Conservation (phyloP, 35 echinoderm and acorn worm species). For the Anneissia japonica region DNA sequence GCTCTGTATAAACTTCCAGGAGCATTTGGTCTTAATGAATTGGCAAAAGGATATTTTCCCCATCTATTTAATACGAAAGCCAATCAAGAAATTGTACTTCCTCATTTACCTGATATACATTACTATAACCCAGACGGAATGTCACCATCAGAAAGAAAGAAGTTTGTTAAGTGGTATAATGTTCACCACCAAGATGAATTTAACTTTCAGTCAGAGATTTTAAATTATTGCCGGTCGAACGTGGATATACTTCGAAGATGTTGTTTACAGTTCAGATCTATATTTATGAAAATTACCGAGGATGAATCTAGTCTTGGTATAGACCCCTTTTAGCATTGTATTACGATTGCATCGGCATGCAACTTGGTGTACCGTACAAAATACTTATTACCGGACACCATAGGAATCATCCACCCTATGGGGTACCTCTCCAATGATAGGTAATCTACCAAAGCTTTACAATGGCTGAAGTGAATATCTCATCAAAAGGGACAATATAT, state of each 20-base stretch:
- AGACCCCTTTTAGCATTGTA: slow-evolving; percentile 20
- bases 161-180: slow-evolving; percentile 1
- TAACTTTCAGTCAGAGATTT: neutral
- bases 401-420: neutral
- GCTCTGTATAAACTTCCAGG: no score
- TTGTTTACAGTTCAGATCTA: neutral
- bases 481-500: no score
- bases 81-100: neutral
- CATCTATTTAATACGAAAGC: no score
- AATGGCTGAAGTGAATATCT: no score
- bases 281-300: slow-evolving; percentile 8
- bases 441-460: no score
- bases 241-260: neutral
- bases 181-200: neutral
- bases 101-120: neutral
- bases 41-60: no score
- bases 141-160: neutral
- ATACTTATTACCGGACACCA: neutral
- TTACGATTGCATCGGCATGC: slow-evolving; percentile 20
- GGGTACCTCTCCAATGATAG: neutral
- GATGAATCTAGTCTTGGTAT: neutral
- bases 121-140: neutral
- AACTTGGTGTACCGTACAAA: slow-evolving; percentile 12
- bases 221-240: neutral
- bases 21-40: no score